phyloP scores from a whole-genome alignment of 2,113 vertebrate genomes.

The Toxostoma redivivum region DNA sequence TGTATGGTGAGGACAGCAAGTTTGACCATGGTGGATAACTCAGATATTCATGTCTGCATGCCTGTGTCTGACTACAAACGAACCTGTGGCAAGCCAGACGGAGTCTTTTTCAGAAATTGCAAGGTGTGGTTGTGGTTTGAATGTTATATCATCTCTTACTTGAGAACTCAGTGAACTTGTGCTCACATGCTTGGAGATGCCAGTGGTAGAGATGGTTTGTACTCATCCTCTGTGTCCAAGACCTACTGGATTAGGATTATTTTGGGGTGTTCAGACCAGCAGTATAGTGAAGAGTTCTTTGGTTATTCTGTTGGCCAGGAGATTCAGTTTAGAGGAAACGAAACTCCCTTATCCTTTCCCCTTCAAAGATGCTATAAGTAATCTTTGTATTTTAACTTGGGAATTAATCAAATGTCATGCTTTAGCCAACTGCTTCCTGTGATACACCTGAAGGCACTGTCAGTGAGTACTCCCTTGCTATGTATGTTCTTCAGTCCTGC shows the following conservation, averaged over 20 bases:
- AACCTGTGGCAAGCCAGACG: neutral
- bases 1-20: neutral
- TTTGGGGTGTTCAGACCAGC: neutral
- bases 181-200: neutral
- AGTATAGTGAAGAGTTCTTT: neutral
- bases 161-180: neutral
- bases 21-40: neutral
- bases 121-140: constrained; percentile 25
- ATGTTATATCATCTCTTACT: neutral
- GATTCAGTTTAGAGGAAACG: neutral
- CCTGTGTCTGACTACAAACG: neutral
- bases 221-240: neutral
- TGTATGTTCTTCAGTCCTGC: neutral
- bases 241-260: neutral
- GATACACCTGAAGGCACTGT: neutral
- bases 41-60: neutral
- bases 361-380: neutral
- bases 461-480: neutral
- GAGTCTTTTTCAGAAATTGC: neutral
- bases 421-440: neutral
- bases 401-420: neutral
- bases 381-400: neutral
- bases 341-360: accelerated
- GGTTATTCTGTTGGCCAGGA: neutral
- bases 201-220: neutral